Evolutionary conservation across 2,888 invertebrate genomes (phyloP).

Genomic region (Miltochrista miniata): DNA sequence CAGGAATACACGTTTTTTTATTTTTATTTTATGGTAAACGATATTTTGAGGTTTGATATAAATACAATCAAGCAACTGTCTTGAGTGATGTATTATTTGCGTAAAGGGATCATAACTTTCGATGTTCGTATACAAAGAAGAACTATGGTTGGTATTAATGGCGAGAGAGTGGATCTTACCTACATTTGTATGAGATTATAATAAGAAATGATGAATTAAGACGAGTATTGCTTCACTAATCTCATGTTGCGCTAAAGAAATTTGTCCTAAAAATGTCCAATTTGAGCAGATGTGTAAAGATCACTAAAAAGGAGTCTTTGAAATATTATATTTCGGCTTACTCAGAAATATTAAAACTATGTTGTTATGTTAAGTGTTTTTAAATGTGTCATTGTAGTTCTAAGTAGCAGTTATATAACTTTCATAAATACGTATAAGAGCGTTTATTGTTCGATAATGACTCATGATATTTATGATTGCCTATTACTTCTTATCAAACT

Average conservation of each 20-base stretch:
- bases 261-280: neutral
- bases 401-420: too few species aligned
- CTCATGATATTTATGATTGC: too few species aligned
- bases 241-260: neutral
- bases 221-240: neutral
- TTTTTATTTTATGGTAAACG: too few species aligned
- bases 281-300: neutral
- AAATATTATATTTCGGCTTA: neutral
- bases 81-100: too few species aligned
- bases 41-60: too few species aligned
- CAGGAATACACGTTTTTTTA: too few species aligned
- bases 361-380: too few species aligned
- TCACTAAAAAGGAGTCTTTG: neutral
- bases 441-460: too few species aligned
- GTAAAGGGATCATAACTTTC: constrained; percentile 2
- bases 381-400: too few species aligned
- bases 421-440: too few species aligned
- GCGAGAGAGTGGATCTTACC: neutral
- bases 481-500: too few species aligned
- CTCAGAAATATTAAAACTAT: neutral
- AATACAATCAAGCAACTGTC: too few species aligned
- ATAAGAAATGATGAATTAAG: neutral
- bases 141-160: neutral
- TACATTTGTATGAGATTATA: constrained; percentile 1
- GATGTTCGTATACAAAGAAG: constrained; percentile 11